These are phyloP conservation scores for Myotis daubentonii DNA, from an alignment of 2,797 vertebrate genomes.

Conservation along the genomic window DNA sequence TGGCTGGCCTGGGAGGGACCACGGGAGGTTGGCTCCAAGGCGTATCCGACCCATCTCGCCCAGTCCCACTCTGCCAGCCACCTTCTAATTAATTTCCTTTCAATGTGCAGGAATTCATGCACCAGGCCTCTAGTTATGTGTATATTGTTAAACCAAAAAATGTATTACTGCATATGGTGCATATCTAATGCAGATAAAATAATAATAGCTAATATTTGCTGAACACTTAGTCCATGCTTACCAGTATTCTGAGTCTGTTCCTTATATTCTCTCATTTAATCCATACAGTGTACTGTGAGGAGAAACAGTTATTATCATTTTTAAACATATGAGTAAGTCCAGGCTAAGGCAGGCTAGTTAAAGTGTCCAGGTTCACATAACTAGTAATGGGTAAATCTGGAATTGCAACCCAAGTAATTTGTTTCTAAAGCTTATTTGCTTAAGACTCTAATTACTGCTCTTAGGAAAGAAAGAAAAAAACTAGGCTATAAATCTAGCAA, in stretches of 20 bases:
- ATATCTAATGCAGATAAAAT: background rate
- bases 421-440: background rate
- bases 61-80: no score
- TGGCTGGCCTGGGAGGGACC: no score
- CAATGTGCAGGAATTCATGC: no score
- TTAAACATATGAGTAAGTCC: background rate
- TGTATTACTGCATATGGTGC: background rate
- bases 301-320: background rate
- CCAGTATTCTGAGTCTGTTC: background rate
- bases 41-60: fast-evolving
- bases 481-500: background rate
- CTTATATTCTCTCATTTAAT: background rate
- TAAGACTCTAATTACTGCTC: background rate
- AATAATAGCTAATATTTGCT: background rate
- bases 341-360: background rate
- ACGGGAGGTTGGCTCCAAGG: no score
- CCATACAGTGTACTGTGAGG: background rate
- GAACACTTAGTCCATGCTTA: background rate
- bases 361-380: background rate
- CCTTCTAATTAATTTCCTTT: no score
- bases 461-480: background rate
- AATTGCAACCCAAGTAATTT: background rate
- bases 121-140: background rate
- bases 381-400: background rate
- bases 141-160: background rate